phyloP scores from a whole-genome alignment of 2,113 vertebrate species.

The Pandion haliaetus region DNA sequence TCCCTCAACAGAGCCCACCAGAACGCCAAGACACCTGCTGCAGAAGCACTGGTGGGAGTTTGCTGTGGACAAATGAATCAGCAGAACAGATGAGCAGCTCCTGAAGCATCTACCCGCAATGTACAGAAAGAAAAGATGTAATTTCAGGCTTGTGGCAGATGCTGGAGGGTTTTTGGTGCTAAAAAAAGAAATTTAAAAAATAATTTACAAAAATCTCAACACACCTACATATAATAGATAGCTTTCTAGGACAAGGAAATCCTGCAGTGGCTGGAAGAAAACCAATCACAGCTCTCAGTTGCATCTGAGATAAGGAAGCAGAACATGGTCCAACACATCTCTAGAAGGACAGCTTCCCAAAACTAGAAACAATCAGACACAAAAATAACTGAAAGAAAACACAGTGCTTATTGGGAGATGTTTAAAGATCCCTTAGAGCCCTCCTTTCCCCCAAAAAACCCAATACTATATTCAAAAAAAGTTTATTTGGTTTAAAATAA shows the following conservation, averaged over 20 bases:
- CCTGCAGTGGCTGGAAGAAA: constrained; percentile 26
- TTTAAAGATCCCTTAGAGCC: background rate
- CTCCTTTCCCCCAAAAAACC: background rate
- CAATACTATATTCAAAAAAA: background rate
- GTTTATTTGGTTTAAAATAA: background rate
- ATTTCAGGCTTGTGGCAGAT: constrained; percentile 42
- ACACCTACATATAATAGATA: background rate
- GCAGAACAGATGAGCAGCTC: constrained; percentile 7
- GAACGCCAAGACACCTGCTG: background rate
- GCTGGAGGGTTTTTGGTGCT: background rate
- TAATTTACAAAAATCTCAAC: background rate
- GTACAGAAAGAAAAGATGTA: background rate
- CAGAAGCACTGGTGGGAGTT: background rate
- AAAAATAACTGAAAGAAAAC: constrained; percentile 11
- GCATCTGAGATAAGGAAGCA: background rate
- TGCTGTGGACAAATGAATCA: background rate
- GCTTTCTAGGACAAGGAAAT: constrained; percentile 39
- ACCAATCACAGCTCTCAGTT: background rate
- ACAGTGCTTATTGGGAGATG: background rate
- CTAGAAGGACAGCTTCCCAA: background rate
- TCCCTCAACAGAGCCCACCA: background rate
- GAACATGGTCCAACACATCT: background rate
- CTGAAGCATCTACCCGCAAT: background rate
- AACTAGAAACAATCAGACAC: background rate
- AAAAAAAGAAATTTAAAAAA: background rate